Percentiles rank a stretch among this genome's conserved stretches.
These are phyloP conservation scores for Plutella xylostella DNA, from an alignment of 2,888 invertebrate genomes.

Conservation along the genomic window DNA sequence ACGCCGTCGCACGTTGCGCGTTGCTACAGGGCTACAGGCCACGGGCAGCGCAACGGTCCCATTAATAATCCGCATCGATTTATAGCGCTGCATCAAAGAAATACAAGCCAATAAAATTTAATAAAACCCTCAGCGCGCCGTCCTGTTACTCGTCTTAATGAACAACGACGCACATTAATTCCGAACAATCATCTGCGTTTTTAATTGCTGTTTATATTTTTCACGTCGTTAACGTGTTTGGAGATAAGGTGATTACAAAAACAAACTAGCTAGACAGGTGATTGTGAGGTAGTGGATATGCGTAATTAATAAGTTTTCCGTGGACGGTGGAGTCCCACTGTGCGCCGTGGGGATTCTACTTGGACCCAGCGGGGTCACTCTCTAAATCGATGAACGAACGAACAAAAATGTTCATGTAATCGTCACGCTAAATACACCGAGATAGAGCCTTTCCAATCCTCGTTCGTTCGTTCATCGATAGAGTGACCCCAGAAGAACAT, in stretches of 20 bases:
- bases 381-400: too few relatives aligned
- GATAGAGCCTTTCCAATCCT: too few relatives aligned
- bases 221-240: slow-evolving; percentile 59
- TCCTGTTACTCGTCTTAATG: slow-evolving; percentile 36
- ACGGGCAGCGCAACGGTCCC: slow-evolving; percentile 25
- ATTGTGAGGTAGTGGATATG: slow-evolving; percentile 48
- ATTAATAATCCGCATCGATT: slow-evolving; percentile 32
- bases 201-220: slow-evolving; percentile 62
- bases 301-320: slow-evolving; percentile 61
- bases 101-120: slow-evolving; percentile 43
- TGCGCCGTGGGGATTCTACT: slow-evolving; percentile 18
- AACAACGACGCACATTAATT: slow-evolving; percentile 49
- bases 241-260: slow-evolving; percentile 51
- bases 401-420: too few relatives aligned
- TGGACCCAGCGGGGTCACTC: too few relatives aligned
- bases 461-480: too few relatives aligned
- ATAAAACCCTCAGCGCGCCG: slow-evolving; percentile 48
- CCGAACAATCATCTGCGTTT: slow-evolving; percentile 47
- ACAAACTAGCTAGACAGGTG: slow-evolving; percentile 62
- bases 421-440: too few relatives aligned
- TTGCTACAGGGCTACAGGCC: slow-evolving; percentile 9
- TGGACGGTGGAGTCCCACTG: slow-evolving; percentile 43
- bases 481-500: too few relatives aligned
- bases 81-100: slow-evolving; percentile 28
- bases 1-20: slow-evolving; percentile 9